phyloP scores from a whole-genome alignment of 2,113 vertebrate genomes.

The Campylomormyrus tamandua region DNA sequence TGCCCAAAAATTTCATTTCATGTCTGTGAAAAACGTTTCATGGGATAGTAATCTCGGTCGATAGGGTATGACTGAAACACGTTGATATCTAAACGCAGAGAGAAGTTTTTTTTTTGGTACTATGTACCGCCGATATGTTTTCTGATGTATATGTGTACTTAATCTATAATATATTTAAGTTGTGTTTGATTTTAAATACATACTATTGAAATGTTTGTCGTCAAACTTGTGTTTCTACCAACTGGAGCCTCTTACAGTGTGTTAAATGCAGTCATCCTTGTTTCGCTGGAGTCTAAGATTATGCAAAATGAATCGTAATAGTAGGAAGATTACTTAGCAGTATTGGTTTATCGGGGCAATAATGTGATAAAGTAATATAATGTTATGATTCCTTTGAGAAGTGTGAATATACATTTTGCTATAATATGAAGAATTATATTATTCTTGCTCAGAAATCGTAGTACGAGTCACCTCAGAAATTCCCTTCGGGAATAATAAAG shows the following conservation, averaged over 20 bases:
- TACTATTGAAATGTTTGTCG: conserved; percentile 70
- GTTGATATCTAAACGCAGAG: conserved; percentile 67
- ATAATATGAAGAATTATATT: not conserved
- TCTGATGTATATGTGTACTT: conserved; percentile 91
- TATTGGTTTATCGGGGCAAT: not conserved
- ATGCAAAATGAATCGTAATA: not conserved
- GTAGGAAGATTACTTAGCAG: not conserved
- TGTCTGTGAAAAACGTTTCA: conserved; percentile 58
- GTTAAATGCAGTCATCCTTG: not conserved
- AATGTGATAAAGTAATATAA: not conserved
- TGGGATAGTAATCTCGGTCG: conserved; percentile 50
- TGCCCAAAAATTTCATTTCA: conserved; percentile 49
- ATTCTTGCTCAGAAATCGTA: not conserved
- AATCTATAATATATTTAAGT: conserved; percentile 98
- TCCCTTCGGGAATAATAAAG: not conserved
- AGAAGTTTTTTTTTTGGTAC: conserved; percentile 83
- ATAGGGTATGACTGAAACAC: conserved; percentile 56
- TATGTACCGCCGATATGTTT: conserved; percentile 91
- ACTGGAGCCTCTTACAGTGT: not conserved
- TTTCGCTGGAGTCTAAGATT: not conserved
- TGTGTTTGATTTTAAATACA: conserved; percentile 99
- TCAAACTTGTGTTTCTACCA: conserved; percentile 29
- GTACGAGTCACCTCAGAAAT: not conserved
- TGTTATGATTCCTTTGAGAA: not conserved
- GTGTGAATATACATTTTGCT: not conserved